Percentiles rank a stretch among this genome's conserved stretches.
Conservation (phyloP, 2,113 vertebrate genomes). For the Cavia porcellus region DNA sequence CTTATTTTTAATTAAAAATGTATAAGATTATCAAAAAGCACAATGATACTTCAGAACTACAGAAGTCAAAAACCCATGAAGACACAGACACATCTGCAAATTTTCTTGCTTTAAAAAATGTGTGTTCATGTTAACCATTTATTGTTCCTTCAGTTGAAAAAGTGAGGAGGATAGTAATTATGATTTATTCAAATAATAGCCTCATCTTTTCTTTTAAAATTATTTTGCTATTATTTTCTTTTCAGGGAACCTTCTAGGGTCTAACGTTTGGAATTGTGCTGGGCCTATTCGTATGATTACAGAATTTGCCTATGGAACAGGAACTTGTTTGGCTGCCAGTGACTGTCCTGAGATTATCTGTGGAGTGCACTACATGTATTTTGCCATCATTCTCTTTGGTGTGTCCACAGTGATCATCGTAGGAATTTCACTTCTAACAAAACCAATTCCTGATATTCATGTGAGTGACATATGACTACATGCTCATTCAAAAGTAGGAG, state of each 20-base stretch:
- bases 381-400: slow-evolving; percentile 92
- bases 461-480: slow-evolving; percentile 86
- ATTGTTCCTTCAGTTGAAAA: background rate
- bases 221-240: slow-evolving; percentile 25
- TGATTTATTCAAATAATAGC: background rate
- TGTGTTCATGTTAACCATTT: background rate
- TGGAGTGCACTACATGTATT: slow-evolving; percentile 96
- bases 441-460: slow-evolving; percentile 95
- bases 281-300: slow-evolving; percentile 93
- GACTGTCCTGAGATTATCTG: slow-evolving; percentile 94
- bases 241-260: slow-evolving; percentile 96
- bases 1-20: background rate
- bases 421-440: slow-evolving; percentile 92
- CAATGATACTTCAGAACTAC: background rate
- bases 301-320: slow-evolving; percentile 93
- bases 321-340: slow-evolving; percentile 90
- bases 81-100: no score
- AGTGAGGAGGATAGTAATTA: background rate
- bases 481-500: background rate
- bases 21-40: background rate
- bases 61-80: background rate
- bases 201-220: background rate
- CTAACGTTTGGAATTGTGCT: slow-evolving; percentile 89
- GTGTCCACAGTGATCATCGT: slow-evolving; percentile 86
- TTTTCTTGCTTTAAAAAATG: background rate